Percentiles rank a stretch among this genome's conserved stretches.
Evolutionary conservation across 2,888 invertebrate genomes (phyloP).

Genomic region (Polyploca ridens): DNA sequence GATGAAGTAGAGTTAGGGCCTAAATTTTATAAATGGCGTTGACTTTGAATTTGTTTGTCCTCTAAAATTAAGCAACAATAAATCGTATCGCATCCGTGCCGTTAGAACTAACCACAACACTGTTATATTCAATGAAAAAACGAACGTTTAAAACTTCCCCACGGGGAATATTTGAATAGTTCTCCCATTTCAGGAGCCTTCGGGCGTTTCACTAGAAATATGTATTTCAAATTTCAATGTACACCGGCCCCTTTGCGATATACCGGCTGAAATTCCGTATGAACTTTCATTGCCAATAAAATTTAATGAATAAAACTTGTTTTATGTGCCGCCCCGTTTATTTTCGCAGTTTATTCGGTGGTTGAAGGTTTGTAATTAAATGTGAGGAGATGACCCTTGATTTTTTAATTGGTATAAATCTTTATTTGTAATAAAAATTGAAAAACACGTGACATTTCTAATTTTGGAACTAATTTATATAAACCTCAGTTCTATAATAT

Average conservation of each 20-base stretch:
- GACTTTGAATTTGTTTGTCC: no score
- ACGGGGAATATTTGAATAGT: conserved; percentile 62
- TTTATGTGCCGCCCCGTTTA: conserved; percentile 22
- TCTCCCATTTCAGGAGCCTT: conserved; percentile 42
- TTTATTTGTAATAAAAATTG: no score
- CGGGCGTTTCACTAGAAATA: conserved; percentile 57
- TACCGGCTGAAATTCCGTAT: conserved; percentile 42
- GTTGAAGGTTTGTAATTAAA: conserved; percentile 20
- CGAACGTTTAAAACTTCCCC: conserved; percentile 51
- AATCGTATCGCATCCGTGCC: not conserved
- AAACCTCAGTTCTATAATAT: no score
- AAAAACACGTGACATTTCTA: no score
- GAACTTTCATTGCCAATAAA: conserved; percentile 50
- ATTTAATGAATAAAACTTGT: conserved; percentile 53
- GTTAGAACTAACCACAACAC: not conserved
- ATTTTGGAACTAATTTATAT: no score
- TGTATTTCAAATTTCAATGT: conserved; percentile 64
- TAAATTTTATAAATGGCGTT: no score
- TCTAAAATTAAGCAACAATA: not conserved
- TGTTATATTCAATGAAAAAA: conserved; percentile 52
- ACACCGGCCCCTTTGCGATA: conserved; percentile 26
- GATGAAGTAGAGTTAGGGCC: no score
- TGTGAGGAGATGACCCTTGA: not conserved
- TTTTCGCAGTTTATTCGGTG: conserved; percentile 22
- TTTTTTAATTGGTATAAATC: not conserved